Conservation (phyloP, 37 sponge, comb jelly and placozoan genomes). For the Beroe ovata region DNA sequence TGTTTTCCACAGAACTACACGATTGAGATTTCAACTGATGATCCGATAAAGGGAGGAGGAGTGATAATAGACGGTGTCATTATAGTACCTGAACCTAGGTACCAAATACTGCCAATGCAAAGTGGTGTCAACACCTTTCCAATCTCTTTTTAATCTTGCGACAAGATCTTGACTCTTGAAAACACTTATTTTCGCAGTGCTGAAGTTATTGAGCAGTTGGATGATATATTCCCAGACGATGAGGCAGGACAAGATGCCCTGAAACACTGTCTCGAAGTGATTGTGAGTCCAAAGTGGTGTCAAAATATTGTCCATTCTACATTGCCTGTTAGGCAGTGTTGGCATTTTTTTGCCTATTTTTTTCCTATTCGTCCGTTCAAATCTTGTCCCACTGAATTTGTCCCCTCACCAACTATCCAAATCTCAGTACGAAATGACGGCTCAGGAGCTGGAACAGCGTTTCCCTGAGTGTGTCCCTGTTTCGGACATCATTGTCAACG, state of each 20-base stretch:
- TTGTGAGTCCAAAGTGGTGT: too few species aligned
- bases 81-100: neutral
- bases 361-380: too few species aligned
- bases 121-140: too few species aligned
- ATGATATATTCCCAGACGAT: conserved; percentile 17
- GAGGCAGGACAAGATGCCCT: conserved; percentile 1
- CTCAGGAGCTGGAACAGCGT: neutral
- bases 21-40: neutral
- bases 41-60: neutral
- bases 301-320: too few species aligned
- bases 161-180: too few species aligned
- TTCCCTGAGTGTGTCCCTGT: conserved; percentile 55
- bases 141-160: too few species aligned
- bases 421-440: neutral
- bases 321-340: too few species aligned
- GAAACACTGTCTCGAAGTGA: conserved; percentile 15
- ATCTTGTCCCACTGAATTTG: too few species aligned
- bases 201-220: neutral
- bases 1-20: neutral
- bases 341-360: too few species aligned
- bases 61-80: neutral
- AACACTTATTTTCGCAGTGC: too few species aligned
- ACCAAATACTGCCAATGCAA: too few species aligned
- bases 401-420: too few species aligned
- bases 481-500: neutral